phyloP scores from a whole-genome alignment of 1,140 invertebrate species.

The Vollenhovia emeryi region DNA sequence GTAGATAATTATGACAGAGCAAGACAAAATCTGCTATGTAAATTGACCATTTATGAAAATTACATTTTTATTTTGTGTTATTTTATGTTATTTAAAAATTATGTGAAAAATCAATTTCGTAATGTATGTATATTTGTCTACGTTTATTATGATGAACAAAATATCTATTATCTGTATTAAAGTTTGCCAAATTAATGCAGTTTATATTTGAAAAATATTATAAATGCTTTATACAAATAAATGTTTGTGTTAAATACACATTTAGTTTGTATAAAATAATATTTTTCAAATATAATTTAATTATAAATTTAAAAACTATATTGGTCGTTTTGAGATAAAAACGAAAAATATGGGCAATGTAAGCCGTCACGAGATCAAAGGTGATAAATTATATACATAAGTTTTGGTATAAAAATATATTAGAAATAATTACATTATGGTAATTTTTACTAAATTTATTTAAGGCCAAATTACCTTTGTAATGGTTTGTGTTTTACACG shows the following conservation, averaged over 20 bases:
- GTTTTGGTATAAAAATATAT: no score
- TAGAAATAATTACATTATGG: no score
- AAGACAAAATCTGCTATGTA: background rate
- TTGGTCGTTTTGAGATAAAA: no score
- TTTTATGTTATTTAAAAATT: background rate
- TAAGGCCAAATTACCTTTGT: background rate
- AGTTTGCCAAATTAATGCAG: background rate
- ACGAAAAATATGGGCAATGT: no score
- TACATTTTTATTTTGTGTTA: background rate
- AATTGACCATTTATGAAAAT: background rate
- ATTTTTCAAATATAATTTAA: background rate
- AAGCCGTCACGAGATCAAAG: no score
- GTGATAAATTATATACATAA: no score
- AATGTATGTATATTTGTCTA: background rate
- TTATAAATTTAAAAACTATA: no score
- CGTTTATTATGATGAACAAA: background rate
- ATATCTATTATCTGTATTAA: no score
- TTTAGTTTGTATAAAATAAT: no score
- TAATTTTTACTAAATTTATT: no score
- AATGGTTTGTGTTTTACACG: background rate
- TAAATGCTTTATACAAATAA: no score
- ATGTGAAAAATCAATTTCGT: background rate
- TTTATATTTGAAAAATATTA: background rate
- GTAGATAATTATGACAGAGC: background rate
- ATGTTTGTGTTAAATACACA: no score